Percentiles rank a stretch among this genome's conserved stretches.
These are phyloP conservation scores for Drosophila pseudoananassae DNA, from an alignment of 1,140 invertebrate species.

Conservation along the genomic window DNA sequence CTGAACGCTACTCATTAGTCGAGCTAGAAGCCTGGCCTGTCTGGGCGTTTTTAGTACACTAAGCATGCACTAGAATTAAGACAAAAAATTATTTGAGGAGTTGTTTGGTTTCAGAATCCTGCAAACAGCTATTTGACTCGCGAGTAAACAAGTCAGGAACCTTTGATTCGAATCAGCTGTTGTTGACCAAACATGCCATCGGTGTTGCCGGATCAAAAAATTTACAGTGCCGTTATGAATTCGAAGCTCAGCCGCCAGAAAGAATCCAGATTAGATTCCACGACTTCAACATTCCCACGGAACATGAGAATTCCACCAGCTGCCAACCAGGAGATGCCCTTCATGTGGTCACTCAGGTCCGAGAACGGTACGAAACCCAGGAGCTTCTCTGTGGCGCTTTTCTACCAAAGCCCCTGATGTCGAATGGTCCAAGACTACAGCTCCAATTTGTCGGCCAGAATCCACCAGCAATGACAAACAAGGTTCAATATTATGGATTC, in stretches of 20 bases:
- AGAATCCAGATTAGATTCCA: slow-evolving; percentile 86
- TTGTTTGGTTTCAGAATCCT: slow-evolving; percentile 79
- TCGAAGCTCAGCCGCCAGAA: slow-evolving; percentile 92
- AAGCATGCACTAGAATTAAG: slow-evolving; percentile 9
- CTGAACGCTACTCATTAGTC: slow-evolving; percentile 37
- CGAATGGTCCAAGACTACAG: slow-evolving; percentile 92
- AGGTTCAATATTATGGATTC: slow-evolving; percentile 90
- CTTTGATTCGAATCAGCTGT: slow-evolving; percentile 88
- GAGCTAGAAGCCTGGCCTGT: not conserved
- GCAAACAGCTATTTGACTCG: slow-evolving; percentile 91
- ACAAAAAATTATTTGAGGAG: slow-evolving; percentile 9
- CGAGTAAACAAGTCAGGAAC: slow-evolving; percentile 92
- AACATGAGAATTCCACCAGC: slow-evolving; percentile 58
- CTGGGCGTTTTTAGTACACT: not conserved
- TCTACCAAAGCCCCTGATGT: slow-evolving; percentile 94
- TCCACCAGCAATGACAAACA: slow-evolving; percentile 86
- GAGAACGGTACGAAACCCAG: slow-evolving; percentile 84
- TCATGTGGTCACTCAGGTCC: slow-evolving; percentile 61
- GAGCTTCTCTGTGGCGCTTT: slow-evolving; percentile 93
- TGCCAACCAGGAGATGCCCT: slow-evolving; percentile 71
- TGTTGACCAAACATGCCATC: slow-evolving; percentile 82
- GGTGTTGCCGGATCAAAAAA: slow-evolving; percentile 84
- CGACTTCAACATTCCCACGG: slow-evolving; percentile 78
- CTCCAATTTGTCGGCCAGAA: slow-evolving; percentile 91
- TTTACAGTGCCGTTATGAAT: slow-evolving; percentile 92